Evolutionary conservation across 30 jellyfish, hydroid and myxozoan species (phyloP), one percentile per base, ranked within the genome.

Genomic region (Chironex yamaguchii): DNA sequence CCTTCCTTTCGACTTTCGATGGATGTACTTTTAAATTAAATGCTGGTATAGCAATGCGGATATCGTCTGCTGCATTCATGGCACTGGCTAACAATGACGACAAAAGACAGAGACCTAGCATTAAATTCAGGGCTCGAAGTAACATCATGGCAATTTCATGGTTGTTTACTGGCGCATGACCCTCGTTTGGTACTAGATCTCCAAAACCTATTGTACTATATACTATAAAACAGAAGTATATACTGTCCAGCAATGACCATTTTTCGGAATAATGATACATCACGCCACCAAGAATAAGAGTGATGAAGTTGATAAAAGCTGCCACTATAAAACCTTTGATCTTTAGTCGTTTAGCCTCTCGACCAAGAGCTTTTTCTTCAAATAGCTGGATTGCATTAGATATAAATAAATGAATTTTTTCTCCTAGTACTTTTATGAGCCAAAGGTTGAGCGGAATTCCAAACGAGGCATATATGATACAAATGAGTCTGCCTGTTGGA

Each of bases 101-200:
- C 21, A 86, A 53, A 32, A 86, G 51, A 3, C 90, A 86, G 24
- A 86, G 79, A 68, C 96, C 96, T 12, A 75, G 67, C 29, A 86
- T 63, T 11, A 86, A 66, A 50, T 86, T 86, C 24, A 86, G 27
- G 6, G 90, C 96, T 29, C 90, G 49, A 29, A 86, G 86, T 34
- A 86, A 76, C 96, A 86, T 86, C 96, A 86, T 86, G 30, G 68
- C 79, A 3, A 86, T 77, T 17, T 75, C 96, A 31, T 74, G 76
- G 9, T 52, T 49, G 12, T 76, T n/a, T 24, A 81, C 78, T 22
- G 67, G 67, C 49, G 75, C 42, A 33, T 86, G 96, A 34, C 96
- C 96, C 36, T 86, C 96, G 49, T 67, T 77, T 28, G 96, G 96
- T 28, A 86, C 96, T 79, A 86, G 74, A 52, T 86, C 96, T 64